phyloP scores from a whole-genome alignment of 2,797 vertebrate genomes.

The Coregonus suidteri region DNA sequence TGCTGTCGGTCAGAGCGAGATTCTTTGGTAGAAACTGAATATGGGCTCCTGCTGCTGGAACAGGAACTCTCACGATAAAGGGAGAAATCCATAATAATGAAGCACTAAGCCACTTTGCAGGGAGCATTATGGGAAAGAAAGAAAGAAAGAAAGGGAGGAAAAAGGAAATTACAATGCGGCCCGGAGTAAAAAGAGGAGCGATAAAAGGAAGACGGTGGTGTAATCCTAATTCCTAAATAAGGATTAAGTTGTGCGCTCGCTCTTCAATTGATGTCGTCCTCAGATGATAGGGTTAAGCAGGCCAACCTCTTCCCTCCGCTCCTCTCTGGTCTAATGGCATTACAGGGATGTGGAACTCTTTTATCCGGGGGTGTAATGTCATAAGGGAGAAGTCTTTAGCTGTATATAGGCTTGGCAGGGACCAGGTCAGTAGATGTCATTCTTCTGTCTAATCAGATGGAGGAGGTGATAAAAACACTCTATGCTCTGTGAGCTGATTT shows the following conservation, averaged over 20 bases:
- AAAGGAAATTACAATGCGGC: slow-evolving; percentile 53
- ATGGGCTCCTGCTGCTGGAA: not conserved
- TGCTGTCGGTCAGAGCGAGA: not conserved
- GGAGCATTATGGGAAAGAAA: slow-evolving; percentile 37
- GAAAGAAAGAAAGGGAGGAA: slow-evolving; percentile 43
- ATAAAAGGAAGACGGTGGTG: slow-evolving; percentile 40
- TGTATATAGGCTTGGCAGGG: not conserved
- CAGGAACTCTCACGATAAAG: not conserved
- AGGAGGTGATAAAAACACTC: slow-evolving; percentile 30
- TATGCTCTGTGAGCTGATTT: slow-evolving; percentile 27
- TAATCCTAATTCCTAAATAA: slow-evolving; percentile 71
- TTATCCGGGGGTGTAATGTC: slow-evolving; percentile 3
- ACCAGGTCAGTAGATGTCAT: slow-evolving; percentile 12
- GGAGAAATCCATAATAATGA: not conserved
- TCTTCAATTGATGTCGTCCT: not conserved
- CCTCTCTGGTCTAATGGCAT: slow-evolving; percentile 58
- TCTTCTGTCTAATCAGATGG: slow-evolving; percentile 40
- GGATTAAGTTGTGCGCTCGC: slow-evolving; percentile 65
- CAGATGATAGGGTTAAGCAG: slow-evolving; percentile 64
- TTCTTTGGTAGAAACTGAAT: not conserved
- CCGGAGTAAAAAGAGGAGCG: slow-evolving; percentile 26
- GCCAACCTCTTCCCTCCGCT: slow-evolving; percentile 28
- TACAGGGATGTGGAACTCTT: slow-evolving; percentile 61
- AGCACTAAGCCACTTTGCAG: slow-evolving; percentile 16
- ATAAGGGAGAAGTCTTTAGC: not conserved